Base-by-base conservation (phyloP, 2,888 invertebrate genomes). In the Tetragonisca angustula region DNA sequence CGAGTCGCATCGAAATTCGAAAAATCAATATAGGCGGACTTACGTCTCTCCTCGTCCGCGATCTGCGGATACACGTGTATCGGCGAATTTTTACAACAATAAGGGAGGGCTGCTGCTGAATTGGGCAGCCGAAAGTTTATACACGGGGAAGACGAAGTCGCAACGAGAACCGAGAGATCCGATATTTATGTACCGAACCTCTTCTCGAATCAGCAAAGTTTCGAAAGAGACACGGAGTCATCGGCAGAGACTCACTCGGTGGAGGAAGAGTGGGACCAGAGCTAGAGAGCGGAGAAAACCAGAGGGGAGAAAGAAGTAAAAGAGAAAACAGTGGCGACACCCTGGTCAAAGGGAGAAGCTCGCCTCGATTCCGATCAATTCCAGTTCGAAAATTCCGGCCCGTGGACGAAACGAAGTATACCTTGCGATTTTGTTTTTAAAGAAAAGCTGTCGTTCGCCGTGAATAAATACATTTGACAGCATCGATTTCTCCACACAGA, bases 371-470 rank as follows among this genome's bases (percentile, higher is more conserved):
- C 76, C 70, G 72, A 67, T 32, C 27, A 88, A 89, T 88, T 87
- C 84, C 88, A 79, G 83, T 88, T 87, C 80, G 88, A 89, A 88
- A 89, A 62, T 87, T 86, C 87, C 83, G 70, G 70, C 82, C 77
- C 17, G 61, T 76, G 70, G 84, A 83, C 80, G 81, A 79, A 76
- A 79, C 81, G n/a, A n/a, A 84, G 81, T 86, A 88, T 87, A 80
- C 84, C 65, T 76, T 82, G 86, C 89, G 83, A 88, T 89, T 89
- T 81, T 83, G 81, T 83, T 79, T 79, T 32, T 32, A 32, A 32
- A 32, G 4, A 32, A 73, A 80, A 85, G 73, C 83, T 76, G 79
- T 72, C 79, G 69, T 79, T 81, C 86, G 81, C 79, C 76, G 84
- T 79, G 83, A 85, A 81, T 87, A 86, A 88, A 80, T 67, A 83